phyloP scores from a whole-genome alignment of 2,113 vertebrate species.

The Silurus meridionalis region DNA sequence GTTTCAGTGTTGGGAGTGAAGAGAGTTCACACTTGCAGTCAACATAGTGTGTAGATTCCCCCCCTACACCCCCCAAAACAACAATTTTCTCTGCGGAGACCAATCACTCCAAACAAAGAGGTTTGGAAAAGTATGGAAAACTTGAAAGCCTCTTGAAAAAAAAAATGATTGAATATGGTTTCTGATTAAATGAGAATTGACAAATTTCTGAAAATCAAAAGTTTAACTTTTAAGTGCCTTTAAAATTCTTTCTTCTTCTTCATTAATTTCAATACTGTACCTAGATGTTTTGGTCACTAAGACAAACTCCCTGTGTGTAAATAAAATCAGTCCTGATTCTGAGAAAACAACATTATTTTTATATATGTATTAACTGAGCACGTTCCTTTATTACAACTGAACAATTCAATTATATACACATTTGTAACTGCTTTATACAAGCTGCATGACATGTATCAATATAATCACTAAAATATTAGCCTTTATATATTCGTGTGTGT shows the following conservation, averaged over 20 bases:
- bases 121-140: not conserved
- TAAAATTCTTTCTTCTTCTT: not conserved
- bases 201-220: not conserved
- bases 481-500: not conserved
- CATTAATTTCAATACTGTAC: no score
- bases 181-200: not conserved
- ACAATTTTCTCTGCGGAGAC: not conserved
- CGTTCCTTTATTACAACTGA: not conserved
- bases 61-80: no score
- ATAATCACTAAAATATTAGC: not conserved
- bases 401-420: not conserved
- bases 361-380: not conserved
- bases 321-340: no score
- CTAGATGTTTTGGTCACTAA: no score
- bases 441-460: not conserved
- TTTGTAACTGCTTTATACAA: not conserved
- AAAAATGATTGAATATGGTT: not conserved
- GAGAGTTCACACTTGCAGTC: not conserved
- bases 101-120: slow-evolving; percentile 9
- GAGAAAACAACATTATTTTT: not conserved
- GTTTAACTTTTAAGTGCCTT: not conserved
- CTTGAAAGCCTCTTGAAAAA: not conserved
- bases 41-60: not conserved
- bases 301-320: no score
- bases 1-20: not conserved